Conservation (phyloP, 2,113 vertebrate species). For the Montifringilla adamsi region DNA sequence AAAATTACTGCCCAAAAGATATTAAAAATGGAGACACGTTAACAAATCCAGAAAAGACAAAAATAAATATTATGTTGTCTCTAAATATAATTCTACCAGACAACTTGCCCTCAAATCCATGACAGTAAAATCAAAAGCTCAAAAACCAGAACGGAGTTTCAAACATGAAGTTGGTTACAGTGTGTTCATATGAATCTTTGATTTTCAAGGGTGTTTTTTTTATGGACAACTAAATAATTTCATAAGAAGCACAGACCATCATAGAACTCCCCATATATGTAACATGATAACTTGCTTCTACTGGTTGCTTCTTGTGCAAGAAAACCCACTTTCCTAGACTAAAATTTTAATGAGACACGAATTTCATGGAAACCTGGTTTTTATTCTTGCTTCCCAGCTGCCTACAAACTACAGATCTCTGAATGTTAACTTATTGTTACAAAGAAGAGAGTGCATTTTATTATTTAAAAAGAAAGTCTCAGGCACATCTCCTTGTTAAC, state of each 20-base stretch:
- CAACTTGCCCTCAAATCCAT: neutral
- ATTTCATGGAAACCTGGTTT: neutral
- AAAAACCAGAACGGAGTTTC: fast-evolving
- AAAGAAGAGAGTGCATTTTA: neutral
- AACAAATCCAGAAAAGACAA: neutral
- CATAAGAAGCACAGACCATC: neutral
- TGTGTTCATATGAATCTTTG: neutral
- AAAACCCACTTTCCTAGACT: neutral
- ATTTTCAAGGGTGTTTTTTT: neutral
- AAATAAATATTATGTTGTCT: neutral
- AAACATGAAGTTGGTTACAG: neutral
- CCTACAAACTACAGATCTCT: neutral
- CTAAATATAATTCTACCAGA: neutral
- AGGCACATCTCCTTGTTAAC: neutral
- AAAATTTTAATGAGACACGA: neutral
- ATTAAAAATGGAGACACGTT: neutral
- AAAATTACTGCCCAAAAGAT: neutral
- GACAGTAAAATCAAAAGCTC: neutral
- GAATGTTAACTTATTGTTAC: neutral
- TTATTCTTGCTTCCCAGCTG: neutral
- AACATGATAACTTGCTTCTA: neutral
- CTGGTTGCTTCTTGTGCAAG: neutral
- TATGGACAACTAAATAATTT: neutral
- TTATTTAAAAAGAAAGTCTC: neutral
- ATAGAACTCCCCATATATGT: fast-evolving